phyloP scores from a whole-genome alignment of 2,113 vertebrate genomes.

The Perccottus glenii region DNA sequence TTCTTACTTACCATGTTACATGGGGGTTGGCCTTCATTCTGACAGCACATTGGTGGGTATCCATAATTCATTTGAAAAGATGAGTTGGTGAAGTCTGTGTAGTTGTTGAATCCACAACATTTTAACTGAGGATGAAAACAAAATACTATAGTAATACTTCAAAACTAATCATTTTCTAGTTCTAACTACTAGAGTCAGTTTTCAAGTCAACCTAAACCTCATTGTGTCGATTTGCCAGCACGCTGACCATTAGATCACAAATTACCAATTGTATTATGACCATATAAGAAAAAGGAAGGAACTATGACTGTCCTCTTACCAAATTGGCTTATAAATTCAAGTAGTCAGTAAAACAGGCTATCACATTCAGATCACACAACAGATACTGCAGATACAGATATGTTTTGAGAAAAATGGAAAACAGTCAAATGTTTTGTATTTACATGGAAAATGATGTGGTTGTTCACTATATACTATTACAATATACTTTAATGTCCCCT shows the following conservation, averaged over 20 bases:
- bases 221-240: too few species aligned
- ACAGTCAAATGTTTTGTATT: constrained; percentile 1
- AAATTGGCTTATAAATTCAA: too few species aligned
- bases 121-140: constrained; percentile 63
- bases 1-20: constrained; percentile 50
- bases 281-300: too few species aligned
- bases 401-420: background rate
- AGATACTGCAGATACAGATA: background rate
- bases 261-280: too few species aligned
- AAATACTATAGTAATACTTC: background rate
- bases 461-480: background rate
- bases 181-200: too few species aligned
- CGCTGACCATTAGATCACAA: too few species aligned
- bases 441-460: constrained; percentile 16
- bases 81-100: constrained; percentile 74
- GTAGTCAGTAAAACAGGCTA: too few species aligned
- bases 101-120: constrained; percentile 83
- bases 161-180: too few species aligned
- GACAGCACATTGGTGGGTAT: constrained; percentile 77
- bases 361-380: background rate
- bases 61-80: constrained; percentile 21
- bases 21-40: fast-evolving
- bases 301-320: too few species aligned
- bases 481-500: too few species aligned
- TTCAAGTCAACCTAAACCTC: too few species aligned